These are phyloP conservation scores for Antheraea mylitta DNA, from an alignment of 1,140 invertebrate species.

Conservation along the genomic window DNA sequence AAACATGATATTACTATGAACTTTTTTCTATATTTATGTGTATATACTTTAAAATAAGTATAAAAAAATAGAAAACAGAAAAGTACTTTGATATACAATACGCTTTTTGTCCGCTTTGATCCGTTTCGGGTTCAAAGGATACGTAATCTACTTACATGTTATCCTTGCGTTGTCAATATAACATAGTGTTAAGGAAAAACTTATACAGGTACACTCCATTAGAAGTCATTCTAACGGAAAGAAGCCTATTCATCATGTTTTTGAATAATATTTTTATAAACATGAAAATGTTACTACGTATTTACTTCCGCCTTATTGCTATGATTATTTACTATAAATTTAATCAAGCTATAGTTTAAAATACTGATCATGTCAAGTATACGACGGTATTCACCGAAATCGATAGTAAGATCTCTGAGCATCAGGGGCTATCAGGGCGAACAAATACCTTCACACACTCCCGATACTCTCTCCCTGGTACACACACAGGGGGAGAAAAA, in stretches of 20 bases:
- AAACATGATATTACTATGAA: too few species aligned
- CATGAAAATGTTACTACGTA: not conserved
- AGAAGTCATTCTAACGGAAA: constrained; percentile 1
- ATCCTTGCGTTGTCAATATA: constrained; percentile 12
- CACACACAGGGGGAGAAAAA: too few species aligned
- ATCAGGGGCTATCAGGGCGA: too few species aligned
- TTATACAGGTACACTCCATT: constrained; percentile 15
- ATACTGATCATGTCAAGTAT: too few species aligned
- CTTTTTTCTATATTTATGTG: too few species aligned
- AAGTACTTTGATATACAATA: constrained; percentile 5
- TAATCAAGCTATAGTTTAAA: too few species aligned
- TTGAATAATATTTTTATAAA: not conserved
- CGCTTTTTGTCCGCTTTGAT: constrained; percentile 20
- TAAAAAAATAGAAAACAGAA: not conserved
- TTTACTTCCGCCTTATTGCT: too few species aligned
- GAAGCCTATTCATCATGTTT: not conserved
- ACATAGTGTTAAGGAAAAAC: constrained; percentile 9
- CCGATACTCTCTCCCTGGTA: too few species aligned
- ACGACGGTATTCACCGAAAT: too few species aligned
- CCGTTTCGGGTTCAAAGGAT: constrained; percentile 22
- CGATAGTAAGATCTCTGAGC: too few species aligned
- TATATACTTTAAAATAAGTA: not conserved
- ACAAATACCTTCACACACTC: too few species aligned
- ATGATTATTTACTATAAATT: too few species aligned
- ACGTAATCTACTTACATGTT: constrained; percentile 28